Evolutionary conservation across 2,797 vertebrate species (phyloP), one percentile per base, ranked within the genome.

Genomic region (Antrozous pallidus): DNA sequence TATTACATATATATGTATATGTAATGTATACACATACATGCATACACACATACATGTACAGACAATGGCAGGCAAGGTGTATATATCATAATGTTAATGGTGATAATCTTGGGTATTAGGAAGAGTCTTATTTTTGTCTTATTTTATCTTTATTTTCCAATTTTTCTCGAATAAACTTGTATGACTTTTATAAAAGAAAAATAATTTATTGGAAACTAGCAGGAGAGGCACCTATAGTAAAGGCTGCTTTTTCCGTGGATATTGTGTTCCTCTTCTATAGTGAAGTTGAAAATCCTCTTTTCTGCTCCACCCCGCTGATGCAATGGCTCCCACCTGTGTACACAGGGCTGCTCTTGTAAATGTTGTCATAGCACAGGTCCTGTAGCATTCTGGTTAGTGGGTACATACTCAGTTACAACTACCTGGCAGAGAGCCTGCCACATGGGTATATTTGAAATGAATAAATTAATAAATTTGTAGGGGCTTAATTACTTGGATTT

Each of bases 171-270:
- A 90, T 85, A 91, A 94, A 36, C 2, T 12, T 33, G 18, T 9
- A 45, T 47, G 49, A 61, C 33, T 58, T 87, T 93, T 75, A 89
- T 70, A 79, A 95, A 86, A 67, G 24, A 61, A 88, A 96, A 94
- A 56, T 36, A 78, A 71, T 78, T 36, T 70, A 75, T 95, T 77
- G 83, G 91, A 96, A 69, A 70, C 11, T 11, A 69, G 8, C 26
- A 58, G 22, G 18, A 90, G 63, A 49, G 22, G 16, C 31, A 93
- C 1, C 3, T 70, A 14, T n/a, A 26, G 31, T 49, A 63, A 86
- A 85, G 38, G 12, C 3, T 56, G 28, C 81, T 93, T 92, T 61
- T 20, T 45, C 24, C 36, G 2, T 18, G 33, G 38, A 38, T 28
- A 31, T 51, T 58, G 8, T 47, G 40, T 1, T 88, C 67, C 13